Base-by-base conservation (phyloP, 2,797 vertebrate genomes). In the Nannoperca obscura region DNA sequence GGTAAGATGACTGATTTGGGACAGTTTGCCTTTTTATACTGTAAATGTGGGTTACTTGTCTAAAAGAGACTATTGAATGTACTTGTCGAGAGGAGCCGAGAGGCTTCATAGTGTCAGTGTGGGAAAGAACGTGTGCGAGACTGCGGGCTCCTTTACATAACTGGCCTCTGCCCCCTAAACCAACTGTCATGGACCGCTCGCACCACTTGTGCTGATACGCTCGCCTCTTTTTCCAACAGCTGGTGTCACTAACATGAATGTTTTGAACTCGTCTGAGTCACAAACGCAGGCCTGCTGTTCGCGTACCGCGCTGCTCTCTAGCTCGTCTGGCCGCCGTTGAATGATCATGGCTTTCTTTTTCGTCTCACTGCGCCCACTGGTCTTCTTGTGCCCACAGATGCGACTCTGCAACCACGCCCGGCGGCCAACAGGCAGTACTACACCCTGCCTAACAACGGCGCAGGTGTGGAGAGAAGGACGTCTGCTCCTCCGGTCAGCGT, bases 351-450 rank as follows among this genome's bases (percentile, higher is more conserved):
- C 20, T 53, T 69, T 71, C 19, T 61, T 38, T 72, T 63, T 40
- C 24, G 24, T 66, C 46, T 68, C 19, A 34, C 15, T 47, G 15
- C 44, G 15, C 30, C 38, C 17, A 27, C 46, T 55, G 13, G 52
- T 76, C 13, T 77, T 75, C 87, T 77, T 86, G 40, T 81, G n/a
- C 74, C 69, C 40, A 36, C 94, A 99, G 98, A 99, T 82, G 92
- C 95, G 4, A 95, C 94, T 92, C 96, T 97, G 70, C 97, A 96
- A 71, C 87, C 95, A 70, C 97, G 97, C 90, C 94, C 96, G 0
- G 95, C 96, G 92, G 93, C 95, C 89, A 96, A 89, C 87, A 95
- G 98, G 63, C 97, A 97, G 68, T 98, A 97, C 89, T 98, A 98
- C 90, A 96, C 95, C 17, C 82, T 97, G 14, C 96, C 97, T 14